Base-by-base conservation (phyloP, 2,113 vertebrate species). In the Apaloderma vittatum region DNA sequence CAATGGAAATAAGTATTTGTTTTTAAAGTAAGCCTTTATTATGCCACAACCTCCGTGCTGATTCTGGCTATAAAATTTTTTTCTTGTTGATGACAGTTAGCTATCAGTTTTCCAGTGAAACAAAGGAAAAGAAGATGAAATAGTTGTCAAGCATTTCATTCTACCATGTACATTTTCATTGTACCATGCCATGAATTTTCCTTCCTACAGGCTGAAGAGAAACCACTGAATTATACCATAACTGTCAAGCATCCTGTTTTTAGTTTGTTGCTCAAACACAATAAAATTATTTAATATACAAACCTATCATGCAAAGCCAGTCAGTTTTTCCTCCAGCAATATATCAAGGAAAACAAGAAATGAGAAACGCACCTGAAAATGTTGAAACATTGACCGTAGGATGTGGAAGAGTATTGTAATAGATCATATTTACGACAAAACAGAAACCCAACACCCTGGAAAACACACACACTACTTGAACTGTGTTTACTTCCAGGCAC, bases 251-350 rank as follows among this genome's bases (percentile, higher is more conserved):
- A 9, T 79, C 93, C 90, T 96, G 95, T 83, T 97, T 98, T 94
- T 65, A 93, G 91, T 97, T 98, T 98, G 93, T 97, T 97, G 96
- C 91, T 96, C 95, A 98, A 98, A 98, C 92, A 97, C 94, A 95
- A 93, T 90, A 84, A 95, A 96, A 88, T 94, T 96, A 96, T 97
- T 97, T 97, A 96, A 97, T 96, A 94, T 96, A 97, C 97, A 98
- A 93, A 86, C 86, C 85, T 90, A 95, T 90, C 95, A 77, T 77
- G 95, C 0, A 7, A 83, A 91, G 87, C 93, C 87, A 95, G 95
- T 85, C 5, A 22, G 29, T 85, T 91, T 97, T 91, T 91, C 96
- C 86, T 97, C 86, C 84, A 97, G 93, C 63, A 40, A 78, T 58
- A 51, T 66, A 92, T 61, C 54, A 93, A 95, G 75, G 83, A 96